Percentiles rank a stretch among this genome's conserved stretches.
phyloP scores from a whole-genome alignment of 1,140 invertebrate species.

The Drosophila bocqueti region DNA sequence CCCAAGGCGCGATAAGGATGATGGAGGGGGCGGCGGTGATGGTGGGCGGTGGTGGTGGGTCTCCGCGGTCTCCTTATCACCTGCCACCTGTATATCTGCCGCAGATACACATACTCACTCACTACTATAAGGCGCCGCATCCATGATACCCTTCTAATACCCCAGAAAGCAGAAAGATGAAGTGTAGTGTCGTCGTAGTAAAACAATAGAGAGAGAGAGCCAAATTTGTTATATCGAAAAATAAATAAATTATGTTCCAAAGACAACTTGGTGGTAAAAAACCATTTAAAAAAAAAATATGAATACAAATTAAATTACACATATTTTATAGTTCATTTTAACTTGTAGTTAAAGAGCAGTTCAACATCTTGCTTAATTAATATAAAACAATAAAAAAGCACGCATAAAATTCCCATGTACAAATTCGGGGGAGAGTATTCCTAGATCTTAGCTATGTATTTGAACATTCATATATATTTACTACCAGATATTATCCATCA shows the following conservation, averaged over 20 bases:
- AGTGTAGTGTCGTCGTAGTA: not conserved
- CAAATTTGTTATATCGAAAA: slow-evolving; percentile 12
- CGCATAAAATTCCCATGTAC: too few relatives aligned
- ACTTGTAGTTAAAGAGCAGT: too few relatives aligned
- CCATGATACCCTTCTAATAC: slow-evolving; percentile 6
- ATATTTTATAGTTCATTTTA: too few relatives aligned
- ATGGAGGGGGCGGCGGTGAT: slow-evolving; percentile 7
- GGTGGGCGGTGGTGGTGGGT: slow-evolving; percentile 1
- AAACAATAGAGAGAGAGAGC: not conserved
- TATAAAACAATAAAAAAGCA: too few relatives aligned
- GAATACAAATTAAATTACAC: too few relatives aligned
- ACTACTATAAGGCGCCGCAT: slow-evolving; percentile 3
- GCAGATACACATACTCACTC: slow-evolving; percentile 2
- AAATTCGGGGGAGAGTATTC: too few relatives aligned
- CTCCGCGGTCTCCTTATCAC: slow-evolving; percentile 12
- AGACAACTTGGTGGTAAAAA: not conserved
- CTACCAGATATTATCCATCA: too few relatives aligned
- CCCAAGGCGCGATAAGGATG: slow-evolving; percentile 25
- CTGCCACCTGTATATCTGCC: slow-evolving; percentile 20
- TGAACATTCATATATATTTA: too few relatives aligned
- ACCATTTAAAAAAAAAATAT: too few relatives aligned
- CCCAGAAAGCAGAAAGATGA: not conserved
- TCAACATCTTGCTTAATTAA: too few relatives aligned
- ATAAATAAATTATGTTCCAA: slow-evolving; percentile 4
- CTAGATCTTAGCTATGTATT: too few relatives aligned